phyloP scores from a whole-genome alignment of 2,797 vertebrate species.

The Pogonophryne albipinna region DNA sequence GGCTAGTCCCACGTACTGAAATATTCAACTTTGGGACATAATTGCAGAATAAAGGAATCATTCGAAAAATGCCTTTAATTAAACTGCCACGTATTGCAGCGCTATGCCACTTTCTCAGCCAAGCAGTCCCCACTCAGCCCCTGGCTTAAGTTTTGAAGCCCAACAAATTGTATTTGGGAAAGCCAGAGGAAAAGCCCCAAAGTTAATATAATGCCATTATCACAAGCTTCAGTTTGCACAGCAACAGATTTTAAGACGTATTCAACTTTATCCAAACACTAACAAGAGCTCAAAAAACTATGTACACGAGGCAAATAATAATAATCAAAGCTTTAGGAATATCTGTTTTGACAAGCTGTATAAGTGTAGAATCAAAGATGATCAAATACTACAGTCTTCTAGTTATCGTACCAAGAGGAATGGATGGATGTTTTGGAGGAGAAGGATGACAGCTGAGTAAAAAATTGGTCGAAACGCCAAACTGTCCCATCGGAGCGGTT shows the following conservation, averaged over 20 bases:
- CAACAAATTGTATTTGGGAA: too few relatives aligned
- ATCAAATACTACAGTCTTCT: conserved; percentile 52
- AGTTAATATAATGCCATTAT: conserved; percentile 30
- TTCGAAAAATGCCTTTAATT: too few relatives aligned
- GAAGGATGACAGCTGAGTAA: conserved; percentile 53
- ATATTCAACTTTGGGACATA: too few relatives aligned
- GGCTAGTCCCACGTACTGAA: too few relatives aligned
- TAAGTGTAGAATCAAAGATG: conserved; percentile 38
- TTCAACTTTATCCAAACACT: conserved; percentile 17
- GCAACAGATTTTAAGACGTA: conserved; percentile 12
- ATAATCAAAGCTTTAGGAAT: too few relatives aligned
- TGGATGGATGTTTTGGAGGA: conserved; percentile 39
- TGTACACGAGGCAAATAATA: too few relatives aligned
- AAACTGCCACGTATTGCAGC: too few relatives aligned
- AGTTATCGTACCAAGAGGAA: conserved; percentile 43
- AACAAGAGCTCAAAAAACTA: conserved; percentile 28
- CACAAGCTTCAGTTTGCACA: conserved; percentile 39
- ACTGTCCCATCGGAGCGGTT: conserved; percentile 52
- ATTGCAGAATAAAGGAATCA: too few relatives aligned
- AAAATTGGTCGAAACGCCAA: conserved; percentile 52
- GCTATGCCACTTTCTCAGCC: too few relatives aligned
- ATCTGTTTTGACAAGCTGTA: conserved; percentile 26
- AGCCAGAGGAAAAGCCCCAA: conserved; percentile 12
- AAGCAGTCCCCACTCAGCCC: too few relatives aligned
- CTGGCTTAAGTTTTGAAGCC: too few relatives aligned